Evolutionary conservation across 2,797 vertebrate species (phyloP).

Genomic region (Sus cebifrons): DNA sequence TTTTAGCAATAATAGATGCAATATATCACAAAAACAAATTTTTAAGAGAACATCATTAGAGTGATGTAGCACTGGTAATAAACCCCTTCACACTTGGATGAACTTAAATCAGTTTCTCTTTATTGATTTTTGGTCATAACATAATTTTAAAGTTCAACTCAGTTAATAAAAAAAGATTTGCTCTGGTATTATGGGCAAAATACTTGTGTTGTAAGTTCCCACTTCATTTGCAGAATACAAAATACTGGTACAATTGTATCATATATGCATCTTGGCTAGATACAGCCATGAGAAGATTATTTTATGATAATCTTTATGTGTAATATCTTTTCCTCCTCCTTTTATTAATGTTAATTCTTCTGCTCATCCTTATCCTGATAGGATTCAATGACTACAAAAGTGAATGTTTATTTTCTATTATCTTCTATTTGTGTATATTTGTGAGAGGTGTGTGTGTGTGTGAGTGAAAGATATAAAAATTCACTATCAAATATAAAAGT

Average conservation of each 20-base stretch:
- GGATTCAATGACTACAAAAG: not conserved
- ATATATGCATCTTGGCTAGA: constrained; percentile 75
- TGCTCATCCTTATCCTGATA: constrained; percentile 76
- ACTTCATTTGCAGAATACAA: constrained; percentile 82
- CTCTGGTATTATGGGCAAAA: constrained; percentile 88
- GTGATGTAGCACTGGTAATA: constrained; percentile 94
- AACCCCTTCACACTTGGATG: constrained; percentile 94
- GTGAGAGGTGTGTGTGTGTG: too few species aligned
- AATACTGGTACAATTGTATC: constrained; percentile 74
- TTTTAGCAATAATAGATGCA: constrained; percentile 94
- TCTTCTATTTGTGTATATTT: not conserved
- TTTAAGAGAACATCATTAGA: constrained; percentile 95
- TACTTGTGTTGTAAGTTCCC: constrained; percentile 88
- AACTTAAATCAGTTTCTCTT: constrained; percentile 95
- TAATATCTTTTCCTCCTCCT: constrained; percentile 67
- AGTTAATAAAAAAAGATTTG: constrained; percentile 94
- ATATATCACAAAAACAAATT: constrained; percentile 94
- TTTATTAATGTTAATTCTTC: constrained; percentile 73
- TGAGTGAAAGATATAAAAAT: not conserved
- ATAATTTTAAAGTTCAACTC: constrained; percentile 95
- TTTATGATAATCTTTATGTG: constrained; percentile 76
- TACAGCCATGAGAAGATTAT: constrained; percentile 72
- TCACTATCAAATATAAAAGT: not conserved
- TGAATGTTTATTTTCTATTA: not conserved
- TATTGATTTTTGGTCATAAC: constrained; percentile 95